Evolutionary conservation across 1,140 invertebrate species (phyloP).

Genomic region (Frieseomelitta varia): DNA sequence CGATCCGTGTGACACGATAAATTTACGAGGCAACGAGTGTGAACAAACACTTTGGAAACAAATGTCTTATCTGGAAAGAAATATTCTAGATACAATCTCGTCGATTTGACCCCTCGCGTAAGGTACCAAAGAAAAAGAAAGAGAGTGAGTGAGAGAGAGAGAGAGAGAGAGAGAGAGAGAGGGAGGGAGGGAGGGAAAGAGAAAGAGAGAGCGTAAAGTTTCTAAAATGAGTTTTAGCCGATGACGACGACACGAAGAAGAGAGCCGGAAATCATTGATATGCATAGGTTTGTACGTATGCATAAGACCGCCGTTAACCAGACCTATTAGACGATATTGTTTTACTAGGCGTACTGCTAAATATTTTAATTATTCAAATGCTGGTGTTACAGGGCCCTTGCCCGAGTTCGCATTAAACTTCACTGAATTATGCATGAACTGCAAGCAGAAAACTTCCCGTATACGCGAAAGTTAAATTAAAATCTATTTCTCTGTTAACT

Average conservation of each 20-base stretch:
- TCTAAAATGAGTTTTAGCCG: background rate
- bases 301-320: conserved; percentile 32
- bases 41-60: background rate
- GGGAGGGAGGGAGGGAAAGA: too few species aligned
- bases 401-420: conserved; percentile 40
- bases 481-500: conserved; percentile 46
- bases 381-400: conserved; percentile 15
- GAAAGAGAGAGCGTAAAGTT: background rate
- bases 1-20: too few species aligned
- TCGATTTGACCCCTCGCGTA: too few species aligned
- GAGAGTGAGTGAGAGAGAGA: too few species aligned
- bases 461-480: conserved; percentile 58
- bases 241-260: background rate
- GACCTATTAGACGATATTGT: conserved; percentile 36
- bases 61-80: background rate
- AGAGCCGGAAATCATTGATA: background rate
- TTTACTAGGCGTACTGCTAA: conserved; percentile 22
- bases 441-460: conserved; percentile 42
- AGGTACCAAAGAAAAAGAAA: too few species aligned
- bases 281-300: background rate
- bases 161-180: too few species aligned
- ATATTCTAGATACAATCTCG: conserved; percentile 20
- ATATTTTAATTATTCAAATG: conserved; percentile 50
- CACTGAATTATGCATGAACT: conserved; percentile 57
- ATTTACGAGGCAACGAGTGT: background rate